A percentile compares a stretch with the other conserved stretches of the same genome.
phyloP scores from a whole-genome alignment of 2,888 invertebrate species.

The Diarsia mendica region DNA sequence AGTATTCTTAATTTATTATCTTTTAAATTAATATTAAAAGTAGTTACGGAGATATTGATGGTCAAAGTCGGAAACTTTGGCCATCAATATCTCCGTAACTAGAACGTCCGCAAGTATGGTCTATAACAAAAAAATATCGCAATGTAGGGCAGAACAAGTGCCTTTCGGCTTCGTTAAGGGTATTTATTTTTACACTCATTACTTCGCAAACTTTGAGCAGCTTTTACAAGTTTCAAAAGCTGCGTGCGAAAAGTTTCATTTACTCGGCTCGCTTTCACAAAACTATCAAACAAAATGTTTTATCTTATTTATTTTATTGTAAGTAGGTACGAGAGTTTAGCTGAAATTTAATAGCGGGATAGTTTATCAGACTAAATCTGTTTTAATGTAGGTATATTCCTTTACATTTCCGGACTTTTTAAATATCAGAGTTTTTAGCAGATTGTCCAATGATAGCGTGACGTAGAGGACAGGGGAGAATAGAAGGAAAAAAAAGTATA shows the following conservation, averaged over 20 bases:
- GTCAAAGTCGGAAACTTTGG: background rate
- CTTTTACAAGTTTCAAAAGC: constrained; percentile 7
- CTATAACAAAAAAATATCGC: background rate
- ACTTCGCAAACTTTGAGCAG: constrained; percentile 3
- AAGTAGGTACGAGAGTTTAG: background rate
- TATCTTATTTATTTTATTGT: background rate
- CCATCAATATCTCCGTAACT: background rate
- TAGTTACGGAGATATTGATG: no score
- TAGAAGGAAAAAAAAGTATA: no score
- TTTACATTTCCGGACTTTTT: no score
- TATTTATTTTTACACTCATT: background rate
- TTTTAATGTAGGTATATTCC: background rate
- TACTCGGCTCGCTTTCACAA: constrained; percentile 17
- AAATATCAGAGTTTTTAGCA: no score
- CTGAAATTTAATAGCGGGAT: background rate
- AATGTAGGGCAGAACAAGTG: background rate
- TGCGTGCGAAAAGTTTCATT: constrained; percentile 6
- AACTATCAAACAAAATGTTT: constrained; percentile 3
- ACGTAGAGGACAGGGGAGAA: no score
- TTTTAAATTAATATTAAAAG: no score
- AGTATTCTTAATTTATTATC: no score
- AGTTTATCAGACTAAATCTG: background rate
- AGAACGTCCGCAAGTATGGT: background rate
- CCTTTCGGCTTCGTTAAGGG: background rate
- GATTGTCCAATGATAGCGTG: no score